Base-by-base conservation (phyloP, 2,113 vertebrate species). In the Chionis minor region DNA sequence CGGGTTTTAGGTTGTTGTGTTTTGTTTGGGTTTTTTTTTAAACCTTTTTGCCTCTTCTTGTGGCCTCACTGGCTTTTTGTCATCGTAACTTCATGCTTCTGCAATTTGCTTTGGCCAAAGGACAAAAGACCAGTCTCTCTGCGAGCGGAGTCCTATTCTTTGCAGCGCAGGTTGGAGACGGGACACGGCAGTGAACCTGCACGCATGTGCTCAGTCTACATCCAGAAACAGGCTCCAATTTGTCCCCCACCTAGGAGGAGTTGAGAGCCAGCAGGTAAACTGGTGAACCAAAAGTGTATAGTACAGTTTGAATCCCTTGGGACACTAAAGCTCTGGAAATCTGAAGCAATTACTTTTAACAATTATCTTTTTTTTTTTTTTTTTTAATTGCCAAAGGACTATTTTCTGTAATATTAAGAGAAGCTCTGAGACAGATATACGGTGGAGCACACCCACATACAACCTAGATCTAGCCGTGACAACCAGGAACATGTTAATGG, bases 71-170 rank as follows among this genome's bases (percentile, higher is more conserved):
- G 67, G 21, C 19, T 94, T 88, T 81, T 75, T 87, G 61, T 66
- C 61, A 66, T 94, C 52, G 7, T 35, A 89, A 72, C 16, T 44
- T 92, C 62, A 69, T 19, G 24, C 27, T 81, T 86, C 78, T 83
- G 63, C n/a, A 62, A 79, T 83, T 88, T 94, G 17, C 66, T 88
- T 74, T 90, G 83, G 45, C 22, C n/a, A 75, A 83, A 86, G 24
- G 16, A 73, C 38, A 70, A 65, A 78, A 72, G 63, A 17, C 23
- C 72, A 56, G 8, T 40, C 8, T 80, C 44, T 79, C 32, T 81
- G 44, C n/a, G 27, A 55, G 9, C 12, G 86, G 49, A 38, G 18
- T 38, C 13, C 0, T 24, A 24, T 38, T 94, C 70, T 56, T 58
- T 49, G 9, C 30, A 5, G 55, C 45, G 44, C 62, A 62, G 56